These are phyloP conservation scores for Melolontha melolontha DNA, from an alignment of 2,888 invertebrate species.

Conservation along the genomic window DNA sequence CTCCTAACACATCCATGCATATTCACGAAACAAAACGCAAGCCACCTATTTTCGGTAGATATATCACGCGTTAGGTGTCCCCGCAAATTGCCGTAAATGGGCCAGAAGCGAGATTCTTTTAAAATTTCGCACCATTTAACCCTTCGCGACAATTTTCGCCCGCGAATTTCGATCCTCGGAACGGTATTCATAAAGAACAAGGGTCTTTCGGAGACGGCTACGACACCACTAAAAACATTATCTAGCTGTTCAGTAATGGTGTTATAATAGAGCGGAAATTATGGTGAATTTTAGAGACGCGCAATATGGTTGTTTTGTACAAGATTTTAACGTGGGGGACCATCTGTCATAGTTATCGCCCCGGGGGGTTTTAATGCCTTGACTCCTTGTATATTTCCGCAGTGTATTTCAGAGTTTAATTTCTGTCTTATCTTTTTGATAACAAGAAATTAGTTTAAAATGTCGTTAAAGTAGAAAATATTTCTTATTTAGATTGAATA, in stretches of 20 bases:
- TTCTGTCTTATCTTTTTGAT: no score
- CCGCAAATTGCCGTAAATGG: slow-evolving; percentile 46
- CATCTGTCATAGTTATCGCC: slow-evolving; percentile 21
- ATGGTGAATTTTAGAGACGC: slow-evolving; percentile 25
- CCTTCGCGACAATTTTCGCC: slow-evolving; percentile 41
- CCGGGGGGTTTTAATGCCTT: background rate
- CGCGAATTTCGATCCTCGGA: background rate
- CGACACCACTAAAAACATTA: background rate
- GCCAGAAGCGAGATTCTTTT: slow-evolving; percentile 48
- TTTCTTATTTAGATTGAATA: no score
- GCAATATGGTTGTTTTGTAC: background rate
- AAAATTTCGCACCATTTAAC: slow-evolving; percentile 49
- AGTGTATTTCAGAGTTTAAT: no score
- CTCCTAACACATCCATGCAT: background rate
- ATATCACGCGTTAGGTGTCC: slow-evolving; percentile 46
- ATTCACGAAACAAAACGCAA: background rate
- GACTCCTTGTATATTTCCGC: no score
- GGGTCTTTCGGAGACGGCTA: background rate
- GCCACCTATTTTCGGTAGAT: slow-evolving; percentile 10
- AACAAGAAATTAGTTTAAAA: no score
- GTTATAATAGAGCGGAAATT: slow-evolving; percentile 34
- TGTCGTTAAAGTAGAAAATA: no score
- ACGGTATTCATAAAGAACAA: no score
- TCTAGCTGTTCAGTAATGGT: slow-evolving; percentile 12
- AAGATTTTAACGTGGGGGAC: background rate